Conservation (phyloP, 2,888 invertebrate species). For the Drosophila putrida region DNA sequence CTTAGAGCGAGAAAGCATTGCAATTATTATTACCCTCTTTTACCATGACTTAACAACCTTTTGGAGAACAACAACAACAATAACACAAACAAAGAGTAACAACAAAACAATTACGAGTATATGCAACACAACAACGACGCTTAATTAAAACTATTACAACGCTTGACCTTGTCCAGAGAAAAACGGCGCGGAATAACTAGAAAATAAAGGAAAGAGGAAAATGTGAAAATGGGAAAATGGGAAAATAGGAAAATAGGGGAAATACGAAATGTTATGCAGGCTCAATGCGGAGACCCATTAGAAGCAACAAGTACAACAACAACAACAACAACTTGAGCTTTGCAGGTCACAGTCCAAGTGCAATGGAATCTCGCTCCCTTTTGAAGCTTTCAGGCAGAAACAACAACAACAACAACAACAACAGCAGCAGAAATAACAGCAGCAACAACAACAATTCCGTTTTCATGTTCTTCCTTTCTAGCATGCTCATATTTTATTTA, state of each 20-base stretch:
- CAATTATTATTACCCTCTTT: conserved; percentile 25
- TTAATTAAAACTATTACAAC: conserved; percentile 66
- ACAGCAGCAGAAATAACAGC: conserved; percentile 13
- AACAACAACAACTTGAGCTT: conserved; percentile 26
- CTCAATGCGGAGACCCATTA: conserved; percentile 14
- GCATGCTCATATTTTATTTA: conserved; percentile 23
- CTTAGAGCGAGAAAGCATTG: conserved; percentile 6
- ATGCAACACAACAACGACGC: conserved; percentile 19
- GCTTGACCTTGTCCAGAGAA: conserved; percentile 52
- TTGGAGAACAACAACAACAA: conserved; percentile 25
- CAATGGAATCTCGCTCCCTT: conserved; percentile 33
- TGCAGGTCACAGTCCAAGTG: conserved; percentile 40
- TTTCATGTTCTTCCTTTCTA: too few species aligned
- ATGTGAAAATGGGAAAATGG: conserved; percentile 10
- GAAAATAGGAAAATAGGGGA: conserved; percentile 10
- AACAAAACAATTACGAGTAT: conserved; percentile 16
- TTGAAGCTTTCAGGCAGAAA: conserved; percentile 25
- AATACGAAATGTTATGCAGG: conserved; percentile 18
- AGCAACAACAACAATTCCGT: not conserved
- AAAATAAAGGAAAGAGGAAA: conserved; percentile 12
- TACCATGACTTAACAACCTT: conserved; percentile 22
- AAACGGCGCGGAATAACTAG: conserved; percentile 3
- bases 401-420: conserved; percentile 2
- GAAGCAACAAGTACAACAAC: conserved; percentile 22
- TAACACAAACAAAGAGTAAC: not conserved